These are phyloP conservation scores for Miniopterus natalensis DNA, from an alignment of 2,113 vertebrate genomes.

Conservation along the genomic window DNA sequence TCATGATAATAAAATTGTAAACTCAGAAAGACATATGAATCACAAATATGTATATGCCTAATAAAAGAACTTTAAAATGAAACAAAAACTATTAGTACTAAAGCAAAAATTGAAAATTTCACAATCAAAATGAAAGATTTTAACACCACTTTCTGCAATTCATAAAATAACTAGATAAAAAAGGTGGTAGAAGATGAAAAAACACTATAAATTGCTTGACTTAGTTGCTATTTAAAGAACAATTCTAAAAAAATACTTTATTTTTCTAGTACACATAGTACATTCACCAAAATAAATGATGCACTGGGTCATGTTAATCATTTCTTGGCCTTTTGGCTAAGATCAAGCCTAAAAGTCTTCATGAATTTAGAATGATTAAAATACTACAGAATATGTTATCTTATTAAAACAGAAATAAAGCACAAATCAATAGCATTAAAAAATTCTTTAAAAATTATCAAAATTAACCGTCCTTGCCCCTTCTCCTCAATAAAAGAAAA, in stretches of 20 bases:
- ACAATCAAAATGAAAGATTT: not conserved
- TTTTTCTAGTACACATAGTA: not conserved
- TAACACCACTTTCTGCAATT: not conserved
- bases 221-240: not conserved
- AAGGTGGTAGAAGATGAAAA: not conserved
- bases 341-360: not conserved
- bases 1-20: not conserved
- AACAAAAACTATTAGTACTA: not conserved
- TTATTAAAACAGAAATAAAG: not conserved
- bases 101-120: not conserved
- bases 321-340: not conserved
- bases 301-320: not conserved
- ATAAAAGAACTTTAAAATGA: not conserved
- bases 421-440: not conserved
- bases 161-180: not conserved
- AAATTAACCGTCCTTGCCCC: not conserved
- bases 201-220: not conserved
- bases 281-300: not conserved
- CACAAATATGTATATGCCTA: not conserved
- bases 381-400: not conserved
- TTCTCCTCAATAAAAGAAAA: not conserved
- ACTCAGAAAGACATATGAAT: not conserved
- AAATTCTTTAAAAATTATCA: not conserved
- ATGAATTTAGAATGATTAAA: not conserved
- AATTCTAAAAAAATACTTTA: not conserved